Base-by-base conservation (phyloP, 2,888 invertebrate genomes). In the Macaria notata region DNA sequence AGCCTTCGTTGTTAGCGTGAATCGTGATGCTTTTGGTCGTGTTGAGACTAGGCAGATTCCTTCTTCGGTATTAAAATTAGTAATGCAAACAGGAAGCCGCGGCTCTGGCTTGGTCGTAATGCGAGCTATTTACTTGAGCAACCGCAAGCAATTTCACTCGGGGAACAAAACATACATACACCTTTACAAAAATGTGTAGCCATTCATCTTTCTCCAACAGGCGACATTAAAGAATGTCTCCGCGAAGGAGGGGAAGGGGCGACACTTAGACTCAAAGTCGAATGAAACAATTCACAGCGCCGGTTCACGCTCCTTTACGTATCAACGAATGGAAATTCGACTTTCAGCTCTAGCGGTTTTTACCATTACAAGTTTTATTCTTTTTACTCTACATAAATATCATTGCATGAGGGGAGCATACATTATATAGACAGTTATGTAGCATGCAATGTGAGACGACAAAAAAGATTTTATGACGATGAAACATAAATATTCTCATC, bases 191-290 rank as follows among this genome's bases (percentile, higher is more conserved):
- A 89, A 90, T 88, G 87, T 84, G 75, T 84, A 78, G 80, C 86
- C 88, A 90, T 91, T 88, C 87, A 85, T 91, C 90, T 90, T 89
- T 88, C 86, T 84, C 79, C 82, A 84, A 82, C 78, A 77, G 76
- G 80, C 83, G 87, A 88, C 88, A 83, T 87, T 88, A 88, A 89
- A 89, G 84, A 90, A 90, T 90, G 89, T 88, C 86, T 79, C 82
- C 77, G 84, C 84, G 84, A 86, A 84, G 77, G 72, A 87, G 83
- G 87, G 88, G 84, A 86, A 87, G 83, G 88, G 82, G 66, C 70
- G 70, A 75, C 74, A 73, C 66, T 76, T 79, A 84, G 81, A 81
- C 74, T 79, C 81, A 86, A 78, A 84, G 70, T 86, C 75, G 81
- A 73, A 72, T 85, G 76, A 73, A 74, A 71, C 71, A 61, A 68